Base-by-base conservation (phyloP, 2,113 vertebrate species). In the Thymallus thymallus region DNA sequence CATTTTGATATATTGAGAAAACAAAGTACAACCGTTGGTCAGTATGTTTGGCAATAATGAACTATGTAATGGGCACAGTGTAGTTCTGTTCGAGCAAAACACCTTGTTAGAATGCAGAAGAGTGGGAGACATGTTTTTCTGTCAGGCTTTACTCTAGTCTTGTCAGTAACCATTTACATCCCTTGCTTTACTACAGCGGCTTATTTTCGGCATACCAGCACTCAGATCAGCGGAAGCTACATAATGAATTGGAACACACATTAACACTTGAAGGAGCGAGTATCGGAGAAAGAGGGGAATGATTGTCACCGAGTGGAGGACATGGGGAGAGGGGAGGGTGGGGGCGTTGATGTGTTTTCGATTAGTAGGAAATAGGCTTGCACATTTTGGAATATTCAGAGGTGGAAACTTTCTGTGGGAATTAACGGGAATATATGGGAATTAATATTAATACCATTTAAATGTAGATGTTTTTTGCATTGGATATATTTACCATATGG, bases 261-360 rank as follows among this genome's bases (percentile, higher is more conserved):
- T 77, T 79, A 78, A 74, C 73, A 41, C 35, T 45, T 72, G 68
- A 51, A 77, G 70, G 62, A 64, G 79, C 81, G 51, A 71, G 76
- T 78, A 63, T 85, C 75, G 82, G 90, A 89, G 84, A 88, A 86
- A 72, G 79, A 83, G 82, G 78, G 72, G 82, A 87, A 79, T 81
- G 85, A 92, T 91, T 89, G 89, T 91, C 87, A 86, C 78, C 79
- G 60, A 82, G 75, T 71, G 80, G 82, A 74, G 66, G 51, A 76
- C 67, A 60, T 76, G 60, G 72, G 69, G 68, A 77, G 86, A 87
- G 78, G 72, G 76, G 46, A 80, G 14, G 16, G 80, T 67, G 77
- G 73, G 73, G 68, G 71, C 67, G 72, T 71, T 87, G 92, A 91
- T 92, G 87, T 94, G 93, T 91, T 92, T 93, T 90, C 76, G 80